Conservation (phyloP, 2,888 invertebrate genomes). For the Petrolisthes manimaculis region DNA sequence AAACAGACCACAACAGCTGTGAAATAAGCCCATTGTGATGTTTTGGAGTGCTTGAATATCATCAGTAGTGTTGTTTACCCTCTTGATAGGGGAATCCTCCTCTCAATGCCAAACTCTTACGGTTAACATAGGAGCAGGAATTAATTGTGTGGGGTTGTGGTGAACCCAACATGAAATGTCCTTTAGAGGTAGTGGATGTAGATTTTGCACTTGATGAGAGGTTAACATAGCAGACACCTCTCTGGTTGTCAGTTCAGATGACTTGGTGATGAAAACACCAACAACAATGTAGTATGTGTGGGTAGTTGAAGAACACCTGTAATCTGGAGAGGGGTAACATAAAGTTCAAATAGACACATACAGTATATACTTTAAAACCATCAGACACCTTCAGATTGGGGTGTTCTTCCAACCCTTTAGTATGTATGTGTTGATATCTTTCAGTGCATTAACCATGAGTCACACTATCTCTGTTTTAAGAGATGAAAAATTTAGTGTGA, state of each 20-base stretch:
- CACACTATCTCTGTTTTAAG: slow-evolving; percentile 56
- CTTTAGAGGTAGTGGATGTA: slow-evolving; percentile 42
- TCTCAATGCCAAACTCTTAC: slow-evolving; percentile 8
- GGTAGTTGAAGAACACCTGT: slow-evolving; percentile 36
- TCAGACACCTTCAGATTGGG: slow-evolving; percentile 25
- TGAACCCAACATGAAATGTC: slow-evolving; percentile 33
- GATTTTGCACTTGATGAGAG: slow-evolving; percentile 40
- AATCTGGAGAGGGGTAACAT: slow-evolving; percentile 18
- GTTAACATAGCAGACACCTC: not conserved
- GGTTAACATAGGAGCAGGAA: slow-evolving; percentile 12
- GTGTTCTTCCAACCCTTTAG: slow-evolving; percentile 50
- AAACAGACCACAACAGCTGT: no score
- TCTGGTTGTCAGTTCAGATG: slow-evolving; percentile 32
- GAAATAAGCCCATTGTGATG: not conserved
- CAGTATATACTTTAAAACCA: not conserved
- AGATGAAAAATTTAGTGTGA: slow-evolving; percentile 46
- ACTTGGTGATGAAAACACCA: slow-evolving; percentile 38
- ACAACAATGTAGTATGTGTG: slow-evolving; percentile 47
- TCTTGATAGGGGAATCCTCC: not conserved
- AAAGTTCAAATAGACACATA: slow-evolving; percentile 6
- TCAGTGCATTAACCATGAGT: slow-evolving; percentile 47
- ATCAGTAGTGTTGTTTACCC: no score
- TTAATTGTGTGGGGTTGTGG: slow-evolving; percentile 5
- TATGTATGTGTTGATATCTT: slow-evolving; percentile 53
- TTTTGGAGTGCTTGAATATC: slow-evolving; percentile 4